Conservation (phyloP, 2,113 vertebrate genomes). For the Pteronura brasiliensis region DNA sequence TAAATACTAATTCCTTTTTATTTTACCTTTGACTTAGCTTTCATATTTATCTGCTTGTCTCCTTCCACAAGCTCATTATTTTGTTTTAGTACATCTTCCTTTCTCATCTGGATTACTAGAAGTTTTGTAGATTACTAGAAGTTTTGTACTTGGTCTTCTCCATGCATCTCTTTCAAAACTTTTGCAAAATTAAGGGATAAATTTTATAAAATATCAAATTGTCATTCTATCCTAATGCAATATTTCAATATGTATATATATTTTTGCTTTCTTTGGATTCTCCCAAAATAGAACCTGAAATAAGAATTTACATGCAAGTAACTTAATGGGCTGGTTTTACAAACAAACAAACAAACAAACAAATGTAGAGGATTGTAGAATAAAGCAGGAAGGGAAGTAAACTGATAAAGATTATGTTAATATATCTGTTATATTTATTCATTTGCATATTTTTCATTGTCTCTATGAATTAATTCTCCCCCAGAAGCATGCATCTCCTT, state of each 20-base stretch:
- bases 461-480: background rate
- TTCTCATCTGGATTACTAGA: background rate
- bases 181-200: background rate
- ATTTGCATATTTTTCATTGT: background rate
- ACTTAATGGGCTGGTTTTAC: background rate
- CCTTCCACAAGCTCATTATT: background rate
- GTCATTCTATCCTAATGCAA: background rate
- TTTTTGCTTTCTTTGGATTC: background rate
- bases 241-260: background rate
- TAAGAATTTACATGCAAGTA: background rate
- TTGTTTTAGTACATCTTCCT: background rate
- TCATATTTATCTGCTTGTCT: background rate
- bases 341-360: background rate
- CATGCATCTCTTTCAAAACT: background rate
- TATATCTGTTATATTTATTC: background rate
- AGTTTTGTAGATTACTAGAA: too few relatives aligned
- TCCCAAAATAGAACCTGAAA: background rate
- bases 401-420: background rate
- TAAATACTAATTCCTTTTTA: background rate
- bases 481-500: background rate
- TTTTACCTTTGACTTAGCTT: background rate
- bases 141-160: background rate
- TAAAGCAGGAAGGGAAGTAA: background rate
- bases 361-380: background rate
- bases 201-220: background rate